Base-by-base conservation (phyloP, 2,888 invertebrate genomes). In the Diarsia rubi region DNA sequence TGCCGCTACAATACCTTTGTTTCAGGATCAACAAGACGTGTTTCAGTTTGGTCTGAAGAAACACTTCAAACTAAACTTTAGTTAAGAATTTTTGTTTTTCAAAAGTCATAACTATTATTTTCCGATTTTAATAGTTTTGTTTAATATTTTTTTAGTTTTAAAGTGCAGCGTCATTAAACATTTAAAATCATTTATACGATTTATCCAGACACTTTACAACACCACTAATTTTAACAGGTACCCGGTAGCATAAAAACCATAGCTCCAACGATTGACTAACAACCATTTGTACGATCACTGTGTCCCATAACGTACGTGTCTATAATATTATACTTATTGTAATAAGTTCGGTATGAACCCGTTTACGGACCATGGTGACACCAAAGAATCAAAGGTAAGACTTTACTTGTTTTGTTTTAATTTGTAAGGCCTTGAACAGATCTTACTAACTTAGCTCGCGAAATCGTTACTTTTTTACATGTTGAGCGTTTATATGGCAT, bases 231-330 rank as follows among this genome's bases (percentile, higher is more conserved):
- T 54, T 1, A 8, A n/a, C 54, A 9, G 3, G 11, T 5, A 44
- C 24, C 12, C 31, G 8, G 45, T 24, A 14, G 62, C 82, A 59
- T 9, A n/a, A 21, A 19, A 27, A 19, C 16, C 37, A 60, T 57
- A 14, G 45, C 63, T 19, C 37, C 24, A 16, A 21, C 54, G 19
- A 78, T 52, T 49, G 72, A 60, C 21, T 27, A 31, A 21, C 66
- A 27, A 24, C 59, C 59, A 81, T 84, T 57, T 73, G 62, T 63
- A 16, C 3, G 0, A 11, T 9, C 3, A 66, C 64, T 0, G 59
- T 37, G 69, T 52, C 3, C 37, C 69, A 60, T 66, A 71, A 12
- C 81, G 82, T 52, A 71, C 82, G 82, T 68, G 73, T 31, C 42
- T 14, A 16, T 0, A n/a, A n/a, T 47, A 59, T 47, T 62, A 37